Percentiles rank a stretch among this genome's conserved stretches.
Evolutionary conservation across 2,113 vertebrate genomes (phyloP).

Genomic region (Boleophthalmus pectinirostris): DNA sequence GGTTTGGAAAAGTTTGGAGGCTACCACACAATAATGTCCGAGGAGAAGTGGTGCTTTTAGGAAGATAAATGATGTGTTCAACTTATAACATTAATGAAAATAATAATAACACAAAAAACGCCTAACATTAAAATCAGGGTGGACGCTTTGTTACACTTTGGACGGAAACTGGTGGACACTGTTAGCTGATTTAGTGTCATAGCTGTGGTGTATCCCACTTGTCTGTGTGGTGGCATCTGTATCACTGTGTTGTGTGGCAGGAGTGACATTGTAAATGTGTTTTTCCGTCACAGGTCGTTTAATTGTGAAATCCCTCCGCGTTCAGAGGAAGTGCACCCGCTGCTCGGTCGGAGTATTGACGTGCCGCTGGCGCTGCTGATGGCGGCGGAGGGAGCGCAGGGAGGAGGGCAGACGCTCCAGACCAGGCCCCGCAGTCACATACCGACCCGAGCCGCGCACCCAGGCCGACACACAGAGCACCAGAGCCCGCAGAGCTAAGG

Average conservation of each 20-base stretch:
- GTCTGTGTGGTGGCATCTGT: no score
- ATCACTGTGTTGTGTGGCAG: not conserved
- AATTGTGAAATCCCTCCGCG: constrained; percentile 32
- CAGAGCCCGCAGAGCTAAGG: not conserved
- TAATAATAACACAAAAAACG: not conserved
- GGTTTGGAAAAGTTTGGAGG: fast-evolving
- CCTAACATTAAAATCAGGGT: no score
- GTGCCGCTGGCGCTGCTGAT: constrained; percentile 62
- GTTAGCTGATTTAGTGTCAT: no score
- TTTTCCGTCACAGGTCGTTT: constrained; percentile 10
- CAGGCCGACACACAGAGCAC: not conserved
- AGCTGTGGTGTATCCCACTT: no score
- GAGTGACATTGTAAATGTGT: not conserved
- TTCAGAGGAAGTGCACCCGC: constrained; percentile 17
- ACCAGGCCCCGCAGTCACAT: constrained; percentile 37
- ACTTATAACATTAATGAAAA: not conserved
- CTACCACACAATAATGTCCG: constrained; percentile 29
- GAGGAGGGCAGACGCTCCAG: constrained; percentile 36
- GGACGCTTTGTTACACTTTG: no score
- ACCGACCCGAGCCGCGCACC: not conserved
- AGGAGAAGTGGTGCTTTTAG: not conserved
- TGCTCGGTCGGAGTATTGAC: constrained; percentile 29
- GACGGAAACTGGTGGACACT: no score
- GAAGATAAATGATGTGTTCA: no score
- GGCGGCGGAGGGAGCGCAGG: constrained; percentile 67